Evolutionary conservation across 1,140 invertebrate species (phyloP).

Genomic region (Cyphomyrmex costatus): DNA sequence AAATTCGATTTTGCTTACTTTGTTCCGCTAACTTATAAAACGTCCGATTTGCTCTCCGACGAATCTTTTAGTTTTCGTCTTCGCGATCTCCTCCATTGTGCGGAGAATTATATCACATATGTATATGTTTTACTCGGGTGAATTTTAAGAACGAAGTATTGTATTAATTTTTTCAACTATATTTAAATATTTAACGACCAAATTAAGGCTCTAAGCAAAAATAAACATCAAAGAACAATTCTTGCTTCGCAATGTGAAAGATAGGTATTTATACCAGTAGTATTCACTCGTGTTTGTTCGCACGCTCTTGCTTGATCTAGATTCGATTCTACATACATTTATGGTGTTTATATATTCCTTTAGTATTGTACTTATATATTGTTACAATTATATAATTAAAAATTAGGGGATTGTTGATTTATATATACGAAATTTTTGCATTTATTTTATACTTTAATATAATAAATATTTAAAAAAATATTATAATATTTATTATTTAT

Average conservation of each 20-base stretch:
- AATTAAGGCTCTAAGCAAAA: background rate
- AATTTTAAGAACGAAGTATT: background rate
- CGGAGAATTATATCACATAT: background rate
- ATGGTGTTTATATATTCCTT: background rate
- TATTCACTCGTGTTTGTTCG: background rate
- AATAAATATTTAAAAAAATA: no score
- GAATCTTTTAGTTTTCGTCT: background rate
- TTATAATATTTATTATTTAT: no score
- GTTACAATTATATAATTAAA: background rate
- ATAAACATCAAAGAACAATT: background rate
- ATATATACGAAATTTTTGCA: no score
- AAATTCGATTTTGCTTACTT: no score
- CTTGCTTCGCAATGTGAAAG: background rate
- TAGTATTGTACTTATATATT: background rate
- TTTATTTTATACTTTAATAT: background rate
- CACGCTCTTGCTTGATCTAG: background rate
- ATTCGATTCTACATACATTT: background rate
- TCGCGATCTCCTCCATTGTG: background rate
- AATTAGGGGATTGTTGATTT: background rate
- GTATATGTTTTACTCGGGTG: background rate
- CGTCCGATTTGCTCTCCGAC: constrained; percentile 4
- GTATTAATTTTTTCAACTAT: background rate
- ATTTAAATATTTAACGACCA: background rate
- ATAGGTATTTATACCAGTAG: background rate
- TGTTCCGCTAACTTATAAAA: no score